phyloP scores from a whole-genome alignment of 2,888 invertebrate species.

The Lithodes maja region DNA sequence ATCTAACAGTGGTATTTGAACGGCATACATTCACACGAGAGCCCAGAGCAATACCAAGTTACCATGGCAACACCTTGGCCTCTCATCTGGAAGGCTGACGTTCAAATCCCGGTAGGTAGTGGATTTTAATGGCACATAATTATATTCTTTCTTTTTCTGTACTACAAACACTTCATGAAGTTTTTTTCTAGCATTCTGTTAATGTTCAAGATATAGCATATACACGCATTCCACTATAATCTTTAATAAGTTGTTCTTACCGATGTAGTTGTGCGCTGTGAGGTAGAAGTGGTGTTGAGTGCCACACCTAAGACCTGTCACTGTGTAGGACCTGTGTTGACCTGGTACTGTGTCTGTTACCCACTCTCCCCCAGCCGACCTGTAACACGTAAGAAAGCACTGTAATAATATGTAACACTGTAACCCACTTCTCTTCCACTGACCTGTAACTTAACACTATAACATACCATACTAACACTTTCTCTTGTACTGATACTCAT shows the following conservation, averaged over 20 bases:
- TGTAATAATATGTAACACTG: background rate
- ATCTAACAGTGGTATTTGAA: no score
- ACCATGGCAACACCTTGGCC: no score
- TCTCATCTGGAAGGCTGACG: no score
- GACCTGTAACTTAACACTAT: background rate
- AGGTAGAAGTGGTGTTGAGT: constrained; percentile 64
- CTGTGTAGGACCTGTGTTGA: constrained; percentile 52
- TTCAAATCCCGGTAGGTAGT: no score
- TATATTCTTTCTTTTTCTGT: no score
- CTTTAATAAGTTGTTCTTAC: constrained; percentile 27
- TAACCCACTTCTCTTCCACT: background rate
- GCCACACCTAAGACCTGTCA: constrained; percentile 61
- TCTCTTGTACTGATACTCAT: background rate
- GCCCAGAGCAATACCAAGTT: no score
- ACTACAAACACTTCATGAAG: no score
- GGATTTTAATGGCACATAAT: no score
- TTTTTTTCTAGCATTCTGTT: no score
- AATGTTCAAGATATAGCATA: background rate
- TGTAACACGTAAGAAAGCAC: background rate
- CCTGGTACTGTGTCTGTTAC: constrained; percentile 48
- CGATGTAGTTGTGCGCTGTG: constrained; percentile 63
- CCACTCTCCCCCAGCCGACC: constrained; percentile 37
- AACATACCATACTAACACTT: background rate
- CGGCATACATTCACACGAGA: no score
- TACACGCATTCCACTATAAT: background rate